Evolutionary conservation across 2,797 vertebrate species (phyloP).

Genomic region (Epinephelus awoara): DNA sequence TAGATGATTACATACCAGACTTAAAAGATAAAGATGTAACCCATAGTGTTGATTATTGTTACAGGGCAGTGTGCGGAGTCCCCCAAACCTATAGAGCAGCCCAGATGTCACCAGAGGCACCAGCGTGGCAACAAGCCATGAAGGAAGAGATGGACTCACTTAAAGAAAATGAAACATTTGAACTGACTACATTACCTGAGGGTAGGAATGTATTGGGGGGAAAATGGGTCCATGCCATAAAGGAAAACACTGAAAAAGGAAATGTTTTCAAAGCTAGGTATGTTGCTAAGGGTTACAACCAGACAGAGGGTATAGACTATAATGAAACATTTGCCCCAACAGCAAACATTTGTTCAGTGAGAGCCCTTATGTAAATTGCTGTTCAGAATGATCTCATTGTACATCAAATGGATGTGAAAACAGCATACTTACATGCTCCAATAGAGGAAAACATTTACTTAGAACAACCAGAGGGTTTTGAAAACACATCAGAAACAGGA

Average conservation of each 20-base stretch:
- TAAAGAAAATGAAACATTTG: slow-evolving; percentile 8
- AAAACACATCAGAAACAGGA: slow-evolving; percentile 11
- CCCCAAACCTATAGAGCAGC: slow-evolving; percentile 50
- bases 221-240: slow-evolving; percentile 9
- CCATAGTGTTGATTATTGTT: slow-evolving; percentile 41
- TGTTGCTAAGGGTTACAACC: slow-evolving; percentile 25
- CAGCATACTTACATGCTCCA: slow-evolving; percentile 48
- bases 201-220: slow-evolving; percentile 22
- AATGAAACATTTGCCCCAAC: slow-evolving; percentile 29
- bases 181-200: slow-evolving; percentile 11
- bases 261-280: slow-evolving; percentile 20
- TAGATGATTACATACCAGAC: slow-evolving; percentile 1
- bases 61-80: slow-evolving; percentile 29
- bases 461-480: slow-evolving; percentile 43
- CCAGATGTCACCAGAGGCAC: slow-evolving; percentile 25
- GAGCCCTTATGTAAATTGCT: slow-evolving; percentile 43
- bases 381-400: slow-evolving; percentile 39
- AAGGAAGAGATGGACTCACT: slow-evolving; percentile 39
- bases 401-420: slow-evolving; percentile 52
- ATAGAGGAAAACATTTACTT: slow-evolving; percentile 34
- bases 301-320: slow-evolving; percentile 22
- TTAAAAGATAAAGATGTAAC: slow-evolving; percentile 6
- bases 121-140: slow-evolving; percentile 24
- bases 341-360: slow-evolving; percentile 25
- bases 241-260: slow-evolving; percentile 14